Evolutionary conservation across 2,888 invertebrate genomes (phyloP), one percentile per base, ranked within the genome.

Genomic region (Thereva unica): DNA sequence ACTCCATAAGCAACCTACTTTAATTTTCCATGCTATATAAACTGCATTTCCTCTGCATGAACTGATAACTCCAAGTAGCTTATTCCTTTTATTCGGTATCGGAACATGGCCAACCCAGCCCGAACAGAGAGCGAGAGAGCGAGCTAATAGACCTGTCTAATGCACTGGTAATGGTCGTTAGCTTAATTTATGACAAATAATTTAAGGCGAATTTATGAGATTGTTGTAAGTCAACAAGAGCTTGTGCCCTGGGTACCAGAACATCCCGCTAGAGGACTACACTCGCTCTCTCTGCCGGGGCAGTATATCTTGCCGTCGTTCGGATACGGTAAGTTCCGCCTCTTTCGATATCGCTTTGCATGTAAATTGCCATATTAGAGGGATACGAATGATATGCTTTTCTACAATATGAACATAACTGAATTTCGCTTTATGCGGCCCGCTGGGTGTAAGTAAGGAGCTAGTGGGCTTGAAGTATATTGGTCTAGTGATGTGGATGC

Each of bases 281-380:
- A n/a, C 23, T 23, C 23, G 1, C 23, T 23, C 23, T 23, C 23
- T 23, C 23, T 23, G 23, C 23, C 23, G 23, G 23, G 10, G 35
- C 45, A 49, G 49, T 59, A 45, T 59, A 59, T 59, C 59, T 49
- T 47, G 59, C 35, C 37, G 57, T 45, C 45, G 35, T 10, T 4
- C 23, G 23, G 23, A 23, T 23, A 23, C 23, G 23, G 23, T 23
- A 10, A 45, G 59, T 47, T 59, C 59, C 59, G 59, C 59, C 59
- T 59, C 59, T 49, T 59, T 47, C 59, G 49, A 59, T 59, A 35
- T 37, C 38, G 63, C 65, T 68, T 59, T 66, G 65, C 68, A 68
- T 68, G 68, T 61, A 68, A 68, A 68, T 68, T 63, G 61, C 68
- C 66, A 38, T 61, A 68, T 68, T 68, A 68, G 53, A 65, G 61